Evolutionary conservation across 2,888 invertebrate species (phyloP), one percentile per base, ranked within the genome.

Genomic region (Syritta pipiens): DNA sequence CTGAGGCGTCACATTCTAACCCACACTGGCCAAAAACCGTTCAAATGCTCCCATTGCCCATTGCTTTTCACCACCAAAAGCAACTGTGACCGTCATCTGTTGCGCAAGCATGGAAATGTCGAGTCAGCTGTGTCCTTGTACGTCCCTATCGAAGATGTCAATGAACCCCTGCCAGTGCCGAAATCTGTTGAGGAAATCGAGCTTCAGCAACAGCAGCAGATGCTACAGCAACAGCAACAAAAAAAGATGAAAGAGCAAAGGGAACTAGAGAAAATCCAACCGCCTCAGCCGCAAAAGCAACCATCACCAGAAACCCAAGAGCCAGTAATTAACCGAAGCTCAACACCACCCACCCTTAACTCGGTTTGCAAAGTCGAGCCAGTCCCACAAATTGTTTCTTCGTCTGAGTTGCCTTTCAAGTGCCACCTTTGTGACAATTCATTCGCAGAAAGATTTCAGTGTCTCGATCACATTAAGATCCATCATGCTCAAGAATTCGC

Each of bases 21-120:
- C 0, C 98, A 98, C 87, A 98, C 98, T 0, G 97, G 95, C 1
- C 97, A 98, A 86, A 98, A 98, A 86, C 98, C 98, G 0, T 98
- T 95, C 90, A 96, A 97, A 86, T 98, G 98, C 88, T 94, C 95
- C 0, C 94, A 96, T 85, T 98, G 98, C 86, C 95, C 96, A 0
- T 91, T 98, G 5, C 92, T 97, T 1, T 98, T 98, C 88, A 98
- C 98, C 28, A 98, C 98, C 0, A 98, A 98, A 87, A 97, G 97
- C 5, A 98, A 98, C 89, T 96, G 98, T 87, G 98, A 98, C 86
- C 94, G 98, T 7, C 98, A 98, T 87, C 89, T 98, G 71, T 89
- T 96, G 57, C 91, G 97, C 30, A 97, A 97, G 85, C 97, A 97
- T 86, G 94, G 94, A 75, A 91, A 92, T 79, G 89, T 89, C 1